Conservation (phyloP, 2,113 vertebrate genomes). For the Lates calcarifer region DNA sequence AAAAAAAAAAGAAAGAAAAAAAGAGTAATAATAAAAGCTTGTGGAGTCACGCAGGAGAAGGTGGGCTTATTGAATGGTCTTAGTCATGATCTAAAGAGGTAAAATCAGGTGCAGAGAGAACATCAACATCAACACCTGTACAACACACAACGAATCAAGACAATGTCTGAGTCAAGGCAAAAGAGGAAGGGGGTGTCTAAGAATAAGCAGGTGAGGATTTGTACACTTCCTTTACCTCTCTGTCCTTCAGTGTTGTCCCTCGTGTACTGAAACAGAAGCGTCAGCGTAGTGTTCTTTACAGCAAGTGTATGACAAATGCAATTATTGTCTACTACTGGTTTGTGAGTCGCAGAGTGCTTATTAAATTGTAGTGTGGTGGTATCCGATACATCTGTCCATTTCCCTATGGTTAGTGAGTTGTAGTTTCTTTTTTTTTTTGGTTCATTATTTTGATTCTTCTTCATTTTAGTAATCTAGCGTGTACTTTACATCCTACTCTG, state of each 20-base stretch:
- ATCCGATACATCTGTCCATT: conserved; percentile 33
- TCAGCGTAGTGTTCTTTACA: conserved; percentile 60
- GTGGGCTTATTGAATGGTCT: conserved; percentile 31
- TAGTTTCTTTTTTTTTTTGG: conserved; percentile 45
- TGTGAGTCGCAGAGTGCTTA: conserved; percentile 27
- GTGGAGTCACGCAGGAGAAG: conserved; percentile 36
- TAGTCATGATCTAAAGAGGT: conserved; percentile 68
- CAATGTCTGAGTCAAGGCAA: conserved; percentile 72
- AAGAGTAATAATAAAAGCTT: conserved; percentile 50
- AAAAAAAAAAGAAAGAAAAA: conserved; percentile 9
- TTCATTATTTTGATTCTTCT: conserved; percentile 44
- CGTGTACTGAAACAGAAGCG: conserved; percentile 36
- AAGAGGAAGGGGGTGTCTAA: conserved; percentile 56
- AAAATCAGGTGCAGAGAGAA: conserved; percentile 74
- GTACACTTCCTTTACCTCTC: conserved; percentile 64
- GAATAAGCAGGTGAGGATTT: conserved; percentile 65
- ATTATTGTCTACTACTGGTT: conserved; percentile 2
- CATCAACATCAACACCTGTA: conserved; percentile 62
- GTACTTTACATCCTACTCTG: conserved; percentile 65
- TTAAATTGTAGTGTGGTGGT: conserved; percentile 17
- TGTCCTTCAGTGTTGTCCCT: conserved; percentile 45
- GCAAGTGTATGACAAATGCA: conserved; percentile 21
- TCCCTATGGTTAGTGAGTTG: not conserved
- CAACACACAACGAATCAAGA: conserved; percentile 56
- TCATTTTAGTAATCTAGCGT: conserved; percentile 42